These are phyloP conservation scores for Microcebus griseorufus DNA, from an alignment of 2,113 vertebrate species.

Conservation along the genomic window DNA sequence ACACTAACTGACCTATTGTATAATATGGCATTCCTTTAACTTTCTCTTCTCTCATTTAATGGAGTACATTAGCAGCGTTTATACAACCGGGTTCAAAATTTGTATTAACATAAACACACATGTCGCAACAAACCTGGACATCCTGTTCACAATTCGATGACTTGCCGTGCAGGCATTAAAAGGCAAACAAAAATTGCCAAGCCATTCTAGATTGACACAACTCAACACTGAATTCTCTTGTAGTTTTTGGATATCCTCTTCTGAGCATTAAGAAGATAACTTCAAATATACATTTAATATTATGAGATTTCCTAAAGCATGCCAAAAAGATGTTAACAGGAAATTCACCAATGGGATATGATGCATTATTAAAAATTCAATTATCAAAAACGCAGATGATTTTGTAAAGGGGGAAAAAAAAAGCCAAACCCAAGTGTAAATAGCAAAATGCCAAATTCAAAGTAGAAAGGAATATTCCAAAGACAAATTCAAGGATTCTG, in stretches of 20 bases:
- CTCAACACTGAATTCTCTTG: background rate
- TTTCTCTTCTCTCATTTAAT: background rate
- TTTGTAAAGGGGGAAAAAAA: background rate
- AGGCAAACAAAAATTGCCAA: background rate
- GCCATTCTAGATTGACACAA: background rate
- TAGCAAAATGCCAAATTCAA: background rate
- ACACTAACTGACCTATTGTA: background rate
- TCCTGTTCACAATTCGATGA: background rate
- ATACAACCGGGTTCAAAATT: background rate
- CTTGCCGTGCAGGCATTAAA: background rate
- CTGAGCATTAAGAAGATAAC: background rate
- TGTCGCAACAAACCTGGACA: background rate
- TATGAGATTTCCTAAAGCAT: background rate
- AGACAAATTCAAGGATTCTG: background rate
- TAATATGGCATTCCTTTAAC: background rate
- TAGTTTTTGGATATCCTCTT: background rate
- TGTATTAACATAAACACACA: background rate
- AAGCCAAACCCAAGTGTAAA: background rate
- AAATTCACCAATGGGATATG: background rate
- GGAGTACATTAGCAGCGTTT: background rate
- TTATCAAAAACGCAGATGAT: background rate
- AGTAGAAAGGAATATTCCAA: background rate
- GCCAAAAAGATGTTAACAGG: background rate
- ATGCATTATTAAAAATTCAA: background rate
- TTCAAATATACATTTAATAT: background rate